Evolutionary conservation across 1,140 invertebrate genomes (phyloP).

Genomic region (Drosophila sp.): DNA sequence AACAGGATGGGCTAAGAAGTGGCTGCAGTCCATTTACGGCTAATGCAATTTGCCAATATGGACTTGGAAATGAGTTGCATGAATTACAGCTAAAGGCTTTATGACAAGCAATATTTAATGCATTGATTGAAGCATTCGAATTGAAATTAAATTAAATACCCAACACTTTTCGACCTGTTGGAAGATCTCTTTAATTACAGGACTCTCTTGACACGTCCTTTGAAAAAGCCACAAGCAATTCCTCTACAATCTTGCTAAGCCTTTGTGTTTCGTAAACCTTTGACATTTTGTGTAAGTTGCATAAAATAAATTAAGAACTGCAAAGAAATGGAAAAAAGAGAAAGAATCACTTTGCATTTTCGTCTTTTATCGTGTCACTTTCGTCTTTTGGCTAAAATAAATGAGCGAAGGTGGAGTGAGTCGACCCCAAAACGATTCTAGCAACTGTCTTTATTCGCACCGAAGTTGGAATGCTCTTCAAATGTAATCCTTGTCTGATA

Average conservation of each 20-base stretch:
- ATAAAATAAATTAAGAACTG: conserved; percentile 79
- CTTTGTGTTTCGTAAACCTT: conserved; percentile 55
- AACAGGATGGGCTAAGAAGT: background rate
- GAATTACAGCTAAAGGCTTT: conserved; percentile 30
- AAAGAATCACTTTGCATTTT: conserved; percentile 57
- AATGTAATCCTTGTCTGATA: background rate
- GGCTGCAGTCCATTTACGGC: conserved; percentile 37
- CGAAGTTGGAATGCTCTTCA: background rate
- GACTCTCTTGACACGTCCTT: background rate
- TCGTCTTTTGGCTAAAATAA: conserved; percentile 29
- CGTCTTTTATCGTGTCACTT: conserved; percentile 60
- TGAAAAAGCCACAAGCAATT: conserved; percentile 9
- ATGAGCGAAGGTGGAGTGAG: conserved; percentile 35
- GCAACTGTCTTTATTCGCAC: background rate
- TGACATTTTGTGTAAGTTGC: conserved; percentile 72
- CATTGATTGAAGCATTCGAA: background rate
- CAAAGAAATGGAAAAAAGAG: conserved; percentile 32
- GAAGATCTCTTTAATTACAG: background rate
- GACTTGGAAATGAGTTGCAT: conserved; percentile 21
- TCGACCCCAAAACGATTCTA: background rate
- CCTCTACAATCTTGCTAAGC: conserved; percentile 45
- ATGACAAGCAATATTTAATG: conserved; percentile 26
- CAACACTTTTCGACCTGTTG: background rate
- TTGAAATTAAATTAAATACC: background rate
- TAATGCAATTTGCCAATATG: conserved; percentile 49